Conservation (phyloP, 2,113 vertebrate genomes). For the Mirza zaza region DNA sequence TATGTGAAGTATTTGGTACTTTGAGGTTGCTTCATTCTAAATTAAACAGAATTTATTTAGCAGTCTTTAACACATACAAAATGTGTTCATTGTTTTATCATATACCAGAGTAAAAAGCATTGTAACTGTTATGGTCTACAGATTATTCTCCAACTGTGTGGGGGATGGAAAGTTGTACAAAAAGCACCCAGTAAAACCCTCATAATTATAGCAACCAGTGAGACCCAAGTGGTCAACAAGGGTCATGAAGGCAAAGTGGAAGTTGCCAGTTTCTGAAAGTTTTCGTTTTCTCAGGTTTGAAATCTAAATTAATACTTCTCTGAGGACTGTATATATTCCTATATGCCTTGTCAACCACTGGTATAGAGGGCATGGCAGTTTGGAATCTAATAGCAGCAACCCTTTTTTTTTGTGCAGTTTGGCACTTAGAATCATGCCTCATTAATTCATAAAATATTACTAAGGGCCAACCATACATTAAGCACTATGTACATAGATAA, state of each 20-base stretch:
- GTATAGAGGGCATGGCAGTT: slow-evolving; percentile 49
- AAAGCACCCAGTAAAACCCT: slow-evolving; percentile 61
- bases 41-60: slow-evolving; percentile 35
- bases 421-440: slow-evolving; percentile 48
- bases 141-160: slow-evolving; percentile 17
- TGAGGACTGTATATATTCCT: neutral
- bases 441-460: neutral
- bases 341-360: neutral
- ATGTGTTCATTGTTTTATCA: slow-evolving; percentile 18
- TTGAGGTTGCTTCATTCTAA: slow-evolving; percentile 51
- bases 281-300: neutral
- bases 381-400: slow-evolving; percentile 33
- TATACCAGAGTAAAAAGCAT: slow-evolving; percentile 39
- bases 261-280: slow-evolving; percentile 15
- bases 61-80: slow-evolving; percentile 31
- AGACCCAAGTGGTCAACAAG: neutral
- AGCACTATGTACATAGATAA: neutral
- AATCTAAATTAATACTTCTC: slow-evolving; percentile 15
- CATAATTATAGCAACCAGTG: slow-evolving; percentile 40
- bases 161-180: slow-evolving; percentile 24
- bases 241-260: slow-evolving; percentile 43
- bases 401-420: neutral
- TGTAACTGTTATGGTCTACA: slow-evolving; percentile 32
- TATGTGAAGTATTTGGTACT: neutral
- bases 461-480: neutral